phyloP scores from a whole-genome alignment of 2,888 invertebrate species.

The Heliconius sara region DNA sequence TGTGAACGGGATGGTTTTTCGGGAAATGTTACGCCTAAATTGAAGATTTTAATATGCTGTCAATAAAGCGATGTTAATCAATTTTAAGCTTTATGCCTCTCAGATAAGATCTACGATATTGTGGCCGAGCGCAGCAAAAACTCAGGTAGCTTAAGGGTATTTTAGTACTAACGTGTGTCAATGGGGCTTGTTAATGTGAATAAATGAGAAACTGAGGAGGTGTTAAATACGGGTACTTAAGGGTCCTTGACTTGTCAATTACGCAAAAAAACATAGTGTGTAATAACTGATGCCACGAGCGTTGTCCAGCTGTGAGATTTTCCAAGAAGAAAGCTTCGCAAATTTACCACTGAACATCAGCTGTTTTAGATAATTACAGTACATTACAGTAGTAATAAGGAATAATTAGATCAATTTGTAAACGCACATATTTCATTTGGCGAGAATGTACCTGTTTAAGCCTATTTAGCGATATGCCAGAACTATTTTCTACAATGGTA shows the following conservation, averaged over 20 bases:
- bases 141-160: conserved; percentile 38
- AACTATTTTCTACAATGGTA: conserved; percentile 35
- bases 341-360: conserved; percentile 38
- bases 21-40: conserved; percentile 46
- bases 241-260: conserved; percentile 44
- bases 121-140: conserved; percentile 12
- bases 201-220: conserved; percentile 53
- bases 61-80: conserved; percentile 15
- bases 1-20: conserved; percentile 42
- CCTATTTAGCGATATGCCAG: conserved; percentile 37
- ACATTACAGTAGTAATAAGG: conserved; percentile 42
- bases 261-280: conserved; percentile 44
- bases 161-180: conserved; percentile 49
- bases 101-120: conserved; percentile 14
- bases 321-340: conserved; percentile 47
- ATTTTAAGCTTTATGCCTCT: conserved; percentile 35
- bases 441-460: conserved; percentile 36
- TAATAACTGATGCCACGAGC: conserved; percentile 47
- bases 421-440: conserved; percentile 39
- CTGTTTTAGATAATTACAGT: conserved; percentile 44
- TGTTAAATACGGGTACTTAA: conserved; percentile 54
- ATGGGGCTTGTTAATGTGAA: conserved; percentile 53
- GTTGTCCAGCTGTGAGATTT: conserved; percentile 45
- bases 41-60: conserved; percentile 20
- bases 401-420: conserved; percentile 46